Base-by-base conservation (phyloP, 2,888 invertebrate species). In the Liopterus haemorrhoidalis region DNA sequence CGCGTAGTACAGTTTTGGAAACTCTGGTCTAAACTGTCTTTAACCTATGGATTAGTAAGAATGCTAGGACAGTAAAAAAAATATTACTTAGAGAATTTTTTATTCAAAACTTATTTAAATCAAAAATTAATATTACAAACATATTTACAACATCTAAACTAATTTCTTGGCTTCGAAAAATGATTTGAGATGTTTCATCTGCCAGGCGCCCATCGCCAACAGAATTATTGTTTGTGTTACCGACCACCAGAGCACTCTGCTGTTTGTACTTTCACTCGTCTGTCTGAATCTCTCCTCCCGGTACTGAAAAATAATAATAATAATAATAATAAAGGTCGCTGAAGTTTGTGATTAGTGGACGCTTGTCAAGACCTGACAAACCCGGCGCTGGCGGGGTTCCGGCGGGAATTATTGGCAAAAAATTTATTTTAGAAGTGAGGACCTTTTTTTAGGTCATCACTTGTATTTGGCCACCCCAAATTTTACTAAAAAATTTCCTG, bases 131-230 rank as follows among this genome's bases (percentile, higher is more conserved):
- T 15, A 8, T 38, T 38, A 22, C 15, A 40, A 15, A 14, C 16
- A 22, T n/a, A 40, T 28, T 40, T 36, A 31, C 18, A 12, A 15
- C 11, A 33, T 64, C 76, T 81, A 89, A 35, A 95, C 95, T 64
- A 99, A 76, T 78, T 99, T 99, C 72, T 99, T 99, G 19, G 97
- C 97, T 72, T 99, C 96, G 64, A 99, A 99, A 79, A 99, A 99
- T 61, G 91, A 90, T 76, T 97, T 97, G 55, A 99, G 77, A 77
- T 99, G 99, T 61, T 84, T 82, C 95, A 99, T 97, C 71, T 99
- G 99, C 97, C 97, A 99, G 55, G 92, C 86, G 11, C 99, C 99
- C 78, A 97, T 97, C 21, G 79, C 71, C 0, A 97, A 72, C 8
- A 99, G 77, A 28, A 99, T 88, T 41, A 82, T 75, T 0, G 93